A percentile compares a stretch with the other conserved stretches of the same genome.
Evolutionary conservation across 2,113 vertebrate species (phyloP).

Genomic region (Zosterops hypoxanthus): DNA sequence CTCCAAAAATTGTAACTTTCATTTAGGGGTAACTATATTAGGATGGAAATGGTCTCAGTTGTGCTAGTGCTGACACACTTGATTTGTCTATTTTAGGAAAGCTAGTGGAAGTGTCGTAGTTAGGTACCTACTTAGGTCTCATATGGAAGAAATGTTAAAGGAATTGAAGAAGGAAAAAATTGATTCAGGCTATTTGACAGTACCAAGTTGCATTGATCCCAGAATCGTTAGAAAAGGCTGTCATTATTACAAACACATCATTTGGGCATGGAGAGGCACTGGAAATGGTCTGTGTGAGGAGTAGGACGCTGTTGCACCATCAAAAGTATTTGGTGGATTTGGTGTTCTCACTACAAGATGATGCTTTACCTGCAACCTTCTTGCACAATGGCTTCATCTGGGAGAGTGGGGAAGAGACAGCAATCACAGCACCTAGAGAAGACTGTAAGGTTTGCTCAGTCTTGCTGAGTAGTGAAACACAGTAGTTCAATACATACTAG

Average conservation of each 20-base stretch:
- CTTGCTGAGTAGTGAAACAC: background rate
- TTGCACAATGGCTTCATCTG: background rate
- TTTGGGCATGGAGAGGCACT: background rate
- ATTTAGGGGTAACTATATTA: background rate
- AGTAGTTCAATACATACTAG: background rate
- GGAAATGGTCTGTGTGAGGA: background rate
- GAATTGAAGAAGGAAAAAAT: background rate
- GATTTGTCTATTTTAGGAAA: background rate
- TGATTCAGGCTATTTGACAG: background rate
- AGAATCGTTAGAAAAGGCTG: background rate
- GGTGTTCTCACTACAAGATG: background rate
- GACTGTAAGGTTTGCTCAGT: background rate
- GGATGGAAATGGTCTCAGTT: background rate
- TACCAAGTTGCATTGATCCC: background rate
- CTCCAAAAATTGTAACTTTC: background rate
- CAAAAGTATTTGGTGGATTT: background rate
- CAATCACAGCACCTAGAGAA: accelerated
- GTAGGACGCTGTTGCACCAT: background rate
- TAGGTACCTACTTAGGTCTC: background rate
- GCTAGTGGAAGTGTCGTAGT: background rate
- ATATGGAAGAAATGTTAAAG: background rate
- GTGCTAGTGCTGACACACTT: background rate
- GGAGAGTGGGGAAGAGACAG: background rate
- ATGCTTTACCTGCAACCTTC: background rate
- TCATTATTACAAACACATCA: background rate